A percentile compares a stretch with the other conserved stretches of the same genome.
phyloP scores from a whole-genome alignment of 2,797 vertebrate species.

The Rhyacichthys aspro region DNA sequence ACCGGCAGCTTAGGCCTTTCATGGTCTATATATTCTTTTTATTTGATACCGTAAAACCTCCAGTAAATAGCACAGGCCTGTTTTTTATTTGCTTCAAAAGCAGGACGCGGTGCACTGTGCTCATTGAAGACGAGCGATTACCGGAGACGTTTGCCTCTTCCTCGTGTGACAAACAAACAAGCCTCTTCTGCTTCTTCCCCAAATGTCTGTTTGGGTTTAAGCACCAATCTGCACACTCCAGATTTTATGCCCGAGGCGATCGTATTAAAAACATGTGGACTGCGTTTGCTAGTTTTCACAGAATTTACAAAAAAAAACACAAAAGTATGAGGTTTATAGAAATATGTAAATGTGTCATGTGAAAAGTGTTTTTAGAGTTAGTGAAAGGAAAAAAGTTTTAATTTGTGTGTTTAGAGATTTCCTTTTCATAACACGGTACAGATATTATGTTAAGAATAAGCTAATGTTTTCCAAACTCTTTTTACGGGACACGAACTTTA shows the following conservation, averaged over 20 bases:
- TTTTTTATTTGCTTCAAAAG: slow-evolving; percentile 63
- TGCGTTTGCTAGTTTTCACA: too few species aligned
- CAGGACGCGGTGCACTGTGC: slow-evolving; percentile 39
- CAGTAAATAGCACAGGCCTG: slow-evolving; percentile 58
- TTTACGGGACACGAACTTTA: too few species aligned
- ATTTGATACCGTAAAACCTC: slow-evolving; percentile 71
- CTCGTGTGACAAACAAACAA: slow-evolving; percentile 24
- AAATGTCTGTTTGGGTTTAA: slow-evolving; percentile 56
- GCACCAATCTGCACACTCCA: slow-evolving; percentile 54
- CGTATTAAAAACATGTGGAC: slow-evolving; percentile 9
- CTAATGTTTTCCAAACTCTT: too few species aligned
- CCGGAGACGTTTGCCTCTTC: slow-evolving; percentile 16
- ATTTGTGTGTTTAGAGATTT: too few species aligned
- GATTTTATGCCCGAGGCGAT: slow-evolving; percentile 36
- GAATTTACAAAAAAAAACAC: too few species aligned
- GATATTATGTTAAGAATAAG: too few species aligned
- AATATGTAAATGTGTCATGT: too few species aligned
- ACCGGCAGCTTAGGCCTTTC: slow-evolving; percentile 59
- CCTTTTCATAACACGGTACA: too few species aligned
- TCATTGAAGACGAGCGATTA: slow-evolving; percentile 52
- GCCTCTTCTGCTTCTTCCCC: slow-evolving; percentile 43
- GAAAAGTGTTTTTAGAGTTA: too few species aligned
- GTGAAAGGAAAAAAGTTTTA: too few species aligned
- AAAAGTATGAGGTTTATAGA: too few species aligned
- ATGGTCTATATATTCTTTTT: slow-evolving; percentile 73